phyloP scores from a whole-genome alignment of 2,888 invertebrate genomes.

The Agonopterix heracliana region DNA sequence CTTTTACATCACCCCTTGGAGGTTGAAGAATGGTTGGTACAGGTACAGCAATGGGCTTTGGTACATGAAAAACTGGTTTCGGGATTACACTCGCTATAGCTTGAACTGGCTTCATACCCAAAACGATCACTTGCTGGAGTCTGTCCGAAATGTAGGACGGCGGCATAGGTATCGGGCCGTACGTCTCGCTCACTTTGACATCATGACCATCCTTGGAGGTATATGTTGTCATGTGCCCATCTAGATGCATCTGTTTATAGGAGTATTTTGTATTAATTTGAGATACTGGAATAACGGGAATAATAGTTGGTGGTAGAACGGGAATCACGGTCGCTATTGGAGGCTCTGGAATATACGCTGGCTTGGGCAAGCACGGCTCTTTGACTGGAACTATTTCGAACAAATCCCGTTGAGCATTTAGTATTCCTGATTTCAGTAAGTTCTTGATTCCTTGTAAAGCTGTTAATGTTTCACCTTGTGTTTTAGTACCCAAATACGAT shows the following conservation, averaged over 20 bases:
- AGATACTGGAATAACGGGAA: not conserved
- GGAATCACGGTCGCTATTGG: not conserved
- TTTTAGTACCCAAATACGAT: slow-evolving; percentile 29
- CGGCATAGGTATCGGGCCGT: slow-evolving; percentile 18
- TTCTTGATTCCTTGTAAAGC: slow-evolving; percentile 26
- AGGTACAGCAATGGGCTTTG: not conserved
- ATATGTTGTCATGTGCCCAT: slow-evolving; percentile 24
- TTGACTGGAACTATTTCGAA: not conserved
- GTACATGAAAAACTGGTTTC: not conserved
- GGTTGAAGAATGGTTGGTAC: slow-evolving; percentile 3
- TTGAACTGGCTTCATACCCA: not conserved
- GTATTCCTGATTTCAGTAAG: slow-evolving; percentile 26
- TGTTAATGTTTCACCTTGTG: slow-evolving; percentile 22
- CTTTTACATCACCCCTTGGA: slow-evolving; percentile 1
- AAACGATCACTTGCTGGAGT: slow-evolving; percentile 4
- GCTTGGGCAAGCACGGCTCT: slow-evolving; percentile 1
- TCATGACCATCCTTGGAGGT: slow-evolving; percentile 15
- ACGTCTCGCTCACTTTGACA: slow-evolving; percentile 23
- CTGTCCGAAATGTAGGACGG: slow-evolving; percentile 21
- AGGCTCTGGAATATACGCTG: not conserved
- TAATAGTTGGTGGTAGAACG: too few species aligned
- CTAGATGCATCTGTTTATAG: slow-evolving; percentile 26
- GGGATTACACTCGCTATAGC: not conserved
- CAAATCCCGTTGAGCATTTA: slow-evolving; percentile 14
- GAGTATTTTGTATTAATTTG: slow-evolving; percentile 20